phyloP scores from a whole-genome alignment of 2,113 vertebrate genomes.

The Megaceryle torquata region DNA sequence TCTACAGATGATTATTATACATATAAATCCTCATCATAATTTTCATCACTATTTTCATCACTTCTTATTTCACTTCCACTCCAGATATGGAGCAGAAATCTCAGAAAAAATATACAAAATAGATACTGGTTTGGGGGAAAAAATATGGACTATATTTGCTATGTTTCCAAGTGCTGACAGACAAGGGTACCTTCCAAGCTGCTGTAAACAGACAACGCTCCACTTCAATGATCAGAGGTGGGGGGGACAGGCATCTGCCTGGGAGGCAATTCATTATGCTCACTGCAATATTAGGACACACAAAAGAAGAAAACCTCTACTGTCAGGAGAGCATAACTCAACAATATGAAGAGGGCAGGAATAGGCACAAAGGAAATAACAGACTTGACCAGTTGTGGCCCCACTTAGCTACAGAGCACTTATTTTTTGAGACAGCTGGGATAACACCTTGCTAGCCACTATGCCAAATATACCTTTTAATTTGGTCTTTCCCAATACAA shows the following conservation, averaged over 20 bases:
- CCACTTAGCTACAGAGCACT: not conserved
- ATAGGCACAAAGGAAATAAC: rapidly evolving
- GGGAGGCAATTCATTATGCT: not conserved
- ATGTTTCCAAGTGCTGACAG: not conserved
- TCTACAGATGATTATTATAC: conserved; percentile 2
- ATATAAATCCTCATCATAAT: not conserved
- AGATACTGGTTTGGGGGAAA: not conserved
- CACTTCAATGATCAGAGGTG: not conserved
- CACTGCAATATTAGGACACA: not conserved
- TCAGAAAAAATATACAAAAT: not conserved
- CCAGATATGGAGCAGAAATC: not conserved
- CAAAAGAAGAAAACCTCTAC: not conserved
- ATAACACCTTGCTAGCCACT: not conserved
- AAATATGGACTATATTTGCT: not conserved
- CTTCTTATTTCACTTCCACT: not conserved
- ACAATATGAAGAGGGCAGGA: not conserved
- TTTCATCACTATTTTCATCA: conserved; percentile 32
- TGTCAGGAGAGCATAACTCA: not conserved
- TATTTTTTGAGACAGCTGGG: not conserved
- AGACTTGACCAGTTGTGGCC: rapidly evolving
- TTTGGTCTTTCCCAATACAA: not conserved
- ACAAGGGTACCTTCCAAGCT: not conserved
- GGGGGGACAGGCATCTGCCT: not conserved
- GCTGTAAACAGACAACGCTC: not conserved
- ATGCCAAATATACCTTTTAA: not conserved